Base-by-base conservation (phyloP, 2,797 vertebrate species). In the Dicrostonyx torquatus region DNA sequence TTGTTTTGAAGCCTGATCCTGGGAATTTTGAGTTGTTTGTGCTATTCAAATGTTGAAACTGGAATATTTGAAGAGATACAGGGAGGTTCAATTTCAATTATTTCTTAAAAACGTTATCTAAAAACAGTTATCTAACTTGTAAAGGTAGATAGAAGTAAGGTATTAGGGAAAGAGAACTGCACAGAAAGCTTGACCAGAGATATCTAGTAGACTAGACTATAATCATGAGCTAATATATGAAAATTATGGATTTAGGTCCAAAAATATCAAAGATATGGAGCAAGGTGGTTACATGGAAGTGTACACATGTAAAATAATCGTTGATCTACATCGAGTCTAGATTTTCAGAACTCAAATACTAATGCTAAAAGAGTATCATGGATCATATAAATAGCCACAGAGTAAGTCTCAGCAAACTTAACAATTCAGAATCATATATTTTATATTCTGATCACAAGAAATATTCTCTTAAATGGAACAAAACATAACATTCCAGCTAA, bases 41-140 rank as follows among this genome's bases (percentile, higher is more conserved):
- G 34, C 72, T 70, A 89, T 84, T 37, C 79, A 94, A 85, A 85
- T 8, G 88, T 48, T 87, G 48, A 90, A 94, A 58, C 1, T 89
- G 43, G 5, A 45, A 72, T 83, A 90, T 62, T 9, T 79, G 14
- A 87, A 40, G 26, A 31, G 1, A 75, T 87, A 24, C 68, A 83
- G 34, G 60, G 76, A 24, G 68, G 8, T 13, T 58, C 17, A 70
- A 22, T 12, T 77, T 83, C 17, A 70, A 34, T 53, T 66, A n/a
- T 68, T 91, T 62, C 17, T 66, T 58, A 55, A 55, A 93, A 72
- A n/a, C n/a, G n/a, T n/a, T n/a, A n/a, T n/a, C n/a, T n/a, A n/a
- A n/a, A n/a, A n/a, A n/a, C n/a, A n/a, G n/a, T n/a, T n/a, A n/a
- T n/a, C n/a, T n/a, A n/a, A n/a, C n/a, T n/a, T n/a, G 31, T 24